phyloP scores from a whole-genome alignment of 2,797 vertebrate genomes.

The Heliangelus exortis region DNA sequence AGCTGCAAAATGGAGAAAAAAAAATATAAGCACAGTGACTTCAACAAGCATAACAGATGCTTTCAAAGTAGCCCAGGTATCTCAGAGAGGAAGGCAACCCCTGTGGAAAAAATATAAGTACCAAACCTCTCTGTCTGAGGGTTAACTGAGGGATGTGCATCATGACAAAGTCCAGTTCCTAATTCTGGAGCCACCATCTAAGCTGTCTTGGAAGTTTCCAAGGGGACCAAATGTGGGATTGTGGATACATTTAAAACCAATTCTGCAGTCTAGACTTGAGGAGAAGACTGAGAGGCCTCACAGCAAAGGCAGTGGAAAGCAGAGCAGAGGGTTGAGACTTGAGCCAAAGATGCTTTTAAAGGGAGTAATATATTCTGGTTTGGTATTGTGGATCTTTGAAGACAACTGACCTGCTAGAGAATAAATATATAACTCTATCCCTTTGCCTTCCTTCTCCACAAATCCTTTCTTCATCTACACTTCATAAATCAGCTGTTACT shows the following conservation, averaged over 20 bases:
- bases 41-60: fast-evolving
- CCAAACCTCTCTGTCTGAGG: background rate
- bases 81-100: background rate
- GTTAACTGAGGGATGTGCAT: background rate
- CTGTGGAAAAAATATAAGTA: background rate
- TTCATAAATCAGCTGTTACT: background rate
- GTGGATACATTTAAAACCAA: background rate
- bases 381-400: background rate
- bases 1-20: background rate
- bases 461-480: background rate
- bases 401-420: background rate
- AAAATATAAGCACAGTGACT: background rate
- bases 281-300: background rate
- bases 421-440: background rate
- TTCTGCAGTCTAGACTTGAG: background rate
- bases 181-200: fast-evolving
- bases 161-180: background rate
- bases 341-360: background rate
- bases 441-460: background rate
- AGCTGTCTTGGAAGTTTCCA: background rate
- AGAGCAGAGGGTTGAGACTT: background rate
- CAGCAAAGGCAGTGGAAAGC: background rate
- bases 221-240: background rate
- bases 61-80: background rate
- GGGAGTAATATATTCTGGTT: background rate